These are phyloP conservation scores for Poicephalus meyeri DNA, from an alignment of 2,113 vertebrate genomes.

Conservation along the genomic window DNA sequence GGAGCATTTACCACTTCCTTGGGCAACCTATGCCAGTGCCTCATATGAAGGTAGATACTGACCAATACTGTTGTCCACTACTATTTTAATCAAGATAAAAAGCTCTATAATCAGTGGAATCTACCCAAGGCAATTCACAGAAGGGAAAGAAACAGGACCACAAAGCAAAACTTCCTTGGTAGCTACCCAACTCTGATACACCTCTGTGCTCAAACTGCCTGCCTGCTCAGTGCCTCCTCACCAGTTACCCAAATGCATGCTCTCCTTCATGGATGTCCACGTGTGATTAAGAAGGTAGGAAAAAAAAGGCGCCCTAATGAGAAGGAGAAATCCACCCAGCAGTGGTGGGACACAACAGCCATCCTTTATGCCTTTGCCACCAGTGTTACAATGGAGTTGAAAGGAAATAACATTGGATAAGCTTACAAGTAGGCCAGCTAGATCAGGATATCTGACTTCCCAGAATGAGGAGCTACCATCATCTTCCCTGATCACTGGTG, in stretches of 20 bases:
- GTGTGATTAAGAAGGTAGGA: background rate
- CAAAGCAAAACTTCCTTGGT: background rate
- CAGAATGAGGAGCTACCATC: background rate
- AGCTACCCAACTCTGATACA: background rate
- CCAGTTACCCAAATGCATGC: fast-evolving
- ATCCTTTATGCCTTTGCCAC: background rate
- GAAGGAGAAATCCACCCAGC: background rate
- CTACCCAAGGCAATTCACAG: background rate
- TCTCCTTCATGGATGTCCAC: background rate
- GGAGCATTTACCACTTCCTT: background rate
- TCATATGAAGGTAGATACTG: background rate
- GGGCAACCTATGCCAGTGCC: background rate
- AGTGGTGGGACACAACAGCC: background rate
- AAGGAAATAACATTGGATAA: background rate
- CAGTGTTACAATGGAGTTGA: background rate
- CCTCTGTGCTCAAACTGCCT: fast-evolving
- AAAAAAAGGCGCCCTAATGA: background rate
- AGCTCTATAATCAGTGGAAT: background rate
- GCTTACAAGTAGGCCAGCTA: background rate
- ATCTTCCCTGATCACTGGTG: background rate
- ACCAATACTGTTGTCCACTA: background rate
- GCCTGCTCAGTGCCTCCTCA: background rate
- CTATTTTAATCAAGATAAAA: background rate
- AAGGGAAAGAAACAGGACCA: background rate
- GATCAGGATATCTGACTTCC: background rate